Evolutionary conservation across 2,888 invertebrate genomes (phyloP).

Genomic region (Xestia sexstrigata): DNA sequence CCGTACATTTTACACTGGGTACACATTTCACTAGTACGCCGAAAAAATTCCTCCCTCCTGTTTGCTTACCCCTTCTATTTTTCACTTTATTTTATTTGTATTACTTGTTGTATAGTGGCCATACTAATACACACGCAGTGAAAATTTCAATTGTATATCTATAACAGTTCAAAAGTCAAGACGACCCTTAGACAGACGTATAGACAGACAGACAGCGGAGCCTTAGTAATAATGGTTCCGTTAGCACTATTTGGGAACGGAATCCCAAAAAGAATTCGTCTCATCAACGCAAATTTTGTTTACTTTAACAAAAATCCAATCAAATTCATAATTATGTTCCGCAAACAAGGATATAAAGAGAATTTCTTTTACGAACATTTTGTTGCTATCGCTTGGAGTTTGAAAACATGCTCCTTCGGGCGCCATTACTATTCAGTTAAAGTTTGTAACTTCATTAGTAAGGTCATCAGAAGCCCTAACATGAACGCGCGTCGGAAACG

Average conservation of each 20-base stretch:
- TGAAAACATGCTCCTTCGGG: slow-evolving; percentile 35
- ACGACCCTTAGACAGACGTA: neutral
- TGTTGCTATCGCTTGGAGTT: slow-evolving; percentile 35
- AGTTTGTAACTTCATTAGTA: slow-evolving; percentile 59
- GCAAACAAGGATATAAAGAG: slow-evolving; percentile 44
- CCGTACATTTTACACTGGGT: neutral
- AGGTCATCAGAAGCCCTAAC: slow-evolving; percentile 25
- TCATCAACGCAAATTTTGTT: slow-evolving; percentile 44
- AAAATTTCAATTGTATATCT: neutral
- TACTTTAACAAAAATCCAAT: slow-evolving; percentile 53
- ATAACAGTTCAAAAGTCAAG: neutral
- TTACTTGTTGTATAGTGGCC: neutral
- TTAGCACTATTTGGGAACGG: neutral
- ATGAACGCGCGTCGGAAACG: neutral
- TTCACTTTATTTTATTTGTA: neutral
- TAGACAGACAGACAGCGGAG: neutral
- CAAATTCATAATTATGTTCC: slow-evolving; percentile 51
- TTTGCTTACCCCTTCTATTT: neutral
- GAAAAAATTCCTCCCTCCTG: no score
- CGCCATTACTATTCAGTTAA: slow-evolving; percentile 53
- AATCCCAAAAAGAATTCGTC: slow-evolving; percentile 27
- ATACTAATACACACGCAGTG: no score
- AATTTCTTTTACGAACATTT: slow-evolving; percentile 35
- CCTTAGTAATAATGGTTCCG: neutral
- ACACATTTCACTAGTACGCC: no score